Base-by-base conservation (phyloP, 2,888 invertebrate genomes). In the Drosophila kanekoi region DNA sequence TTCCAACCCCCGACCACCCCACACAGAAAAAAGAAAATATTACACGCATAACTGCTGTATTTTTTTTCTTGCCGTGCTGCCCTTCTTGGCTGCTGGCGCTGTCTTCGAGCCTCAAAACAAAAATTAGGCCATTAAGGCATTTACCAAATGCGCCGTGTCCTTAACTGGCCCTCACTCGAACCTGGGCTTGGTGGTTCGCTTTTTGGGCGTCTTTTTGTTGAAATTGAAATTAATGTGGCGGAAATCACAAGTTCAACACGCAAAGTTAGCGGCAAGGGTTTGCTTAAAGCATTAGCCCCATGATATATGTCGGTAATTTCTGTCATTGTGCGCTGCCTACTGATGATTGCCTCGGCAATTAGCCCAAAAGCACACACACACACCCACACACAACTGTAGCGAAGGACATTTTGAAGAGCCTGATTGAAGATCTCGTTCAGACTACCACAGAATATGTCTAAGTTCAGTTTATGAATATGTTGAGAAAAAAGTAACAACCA, bases 181-280 rank as follows among this genome's bases (percentile, higher is more conserved):
- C 65, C 72, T 81, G 77, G 59, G 41, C 57, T 45, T 47, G 57
- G 23, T 61, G 53, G 54, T 62, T 77, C 68, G 53, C 61, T 68
- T 72, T 72, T 77, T 72, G 76, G 79, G 61, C 64, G 79, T 69
- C 79, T 78, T 71, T 77, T 72, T 79, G 57, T 48, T 83, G 87
- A 87, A 84, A 84, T 84, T 87, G 87, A 90, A 90, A 88, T 90
- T 90, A 89, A 89, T 89, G 89, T 90, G 80, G 79, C 90, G 89
- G 90, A 89, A 89, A 90, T 89, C 89, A 90, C 89, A 89, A 86
- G 88, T 89, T 89, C 80, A 89, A 69, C 85, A 82, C 88, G 87
- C 84, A 82, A 84, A 61, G 70, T 72, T 53, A 40, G 58, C 52
- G 68, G 81, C 81, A 89, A 89, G 87, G 87, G 87, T 89, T 87